Evolutionary conservation across 1,140 invertebrate species (phyloP).

Genomic region (Frieseomelitta varia): DNA sequence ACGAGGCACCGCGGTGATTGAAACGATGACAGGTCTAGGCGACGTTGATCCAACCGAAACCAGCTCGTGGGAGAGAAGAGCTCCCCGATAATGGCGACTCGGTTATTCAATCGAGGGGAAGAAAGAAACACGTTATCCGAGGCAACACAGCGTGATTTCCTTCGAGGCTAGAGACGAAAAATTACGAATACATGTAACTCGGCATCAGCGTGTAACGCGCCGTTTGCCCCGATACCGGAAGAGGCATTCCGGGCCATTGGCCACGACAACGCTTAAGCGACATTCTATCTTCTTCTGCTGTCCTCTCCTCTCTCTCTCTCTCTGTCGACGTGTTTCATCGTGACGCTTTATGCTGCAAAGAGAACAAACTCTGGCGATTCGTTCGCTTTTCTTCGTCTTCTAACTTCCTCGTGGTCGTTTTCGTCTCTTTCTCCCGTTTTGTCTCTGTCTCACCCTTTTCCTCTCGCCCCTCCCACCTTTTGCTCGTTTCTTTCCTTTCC

Average conservation of each 20-base stretch:
- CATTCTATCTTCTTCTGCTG: slow-evolving; percentile 64
- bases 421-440: not conserved
- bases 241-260: slow-evolving; percentile 72
- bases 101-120: slow-evolving; percentile 43
- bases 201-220: slow-evolving; percentile 58
- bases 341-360: slow-evolving; percentile 64
- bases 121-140: slow-evolving; percentile 37
- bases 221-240: slow-evolving; percentile 69
- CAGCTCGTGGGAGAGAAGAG: not conserved
- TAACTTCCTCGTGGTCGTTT: slow-evolving; percentile 23
- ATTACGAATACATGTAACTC: slow-evolving; percentile 66
- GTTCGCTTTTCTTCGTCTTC: slow-evolving; percentile 38
- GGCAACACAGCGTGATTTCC: slow-evolving; percentile 19
- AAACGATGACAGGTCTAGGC: not conserved
- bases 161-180: slow-evolving; percentile 51
- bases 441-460: not conserved
- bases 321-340: slow-evolving; percentile 52
- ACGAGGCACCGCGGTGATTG: not conserved
- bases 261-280: slow-evolving; percentile 70
- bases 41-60: slow-evolving; percentile 11
- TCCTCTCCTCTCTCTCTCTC: slow-evolving; percentile 24
- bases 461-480: not conserved
- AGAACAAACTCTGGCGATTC: slow-evolving; percentile 55
- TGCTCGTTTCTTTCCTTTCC: not conserved
- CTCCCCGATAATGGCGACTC: slow-evolving; percentile 36